Conservation (phyloP, 2,797 vertebrate genomes). For the Melanogrammus aeglefinus region DNA sequence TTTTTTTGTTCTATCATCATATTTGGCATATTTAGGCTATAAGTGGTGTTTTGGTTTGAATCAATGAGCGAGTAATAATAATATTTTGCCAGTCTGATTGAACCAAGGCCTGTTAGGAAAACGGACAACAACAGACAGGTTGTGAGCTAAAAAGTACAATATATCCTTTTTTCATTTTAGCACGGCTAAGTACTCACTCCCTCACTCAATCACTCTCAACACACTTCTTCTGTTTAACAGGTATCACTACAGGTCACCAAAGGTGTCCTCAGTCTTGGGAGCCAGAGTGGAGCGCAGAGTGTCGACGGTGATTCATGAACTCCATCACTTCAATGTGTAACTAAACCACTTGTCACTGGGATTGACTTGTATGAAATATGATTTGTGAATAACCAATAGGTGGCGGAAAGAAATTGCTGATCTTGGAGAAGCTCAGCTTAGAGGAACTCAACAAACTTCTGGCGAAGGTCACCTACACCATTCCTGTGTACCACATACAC, state of each 20-base stretch:
- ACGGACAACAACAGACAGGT: too few relatives aligned
- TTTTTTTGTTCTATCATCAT: too few relatives aligned
- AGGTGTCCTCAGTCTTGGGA: slow-evolving; percentile 63
- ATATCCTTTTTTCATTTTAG: too few relatives aligned
- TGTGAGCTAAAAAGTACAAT: too few relatives aligned
- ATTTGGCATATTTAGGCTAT: too few relatives aligned
- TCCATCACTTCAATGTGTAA: slow-evolving; percentile 1
- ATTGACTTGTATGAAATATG: background rate
- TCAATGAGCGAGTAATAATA: too few relatives aligned
- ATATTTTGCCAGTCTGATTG: too few relatives aligned
- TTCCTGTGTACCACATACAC: slow-evolving; percentile 60
- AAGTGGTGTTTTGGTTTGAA: too few relatives aligned
- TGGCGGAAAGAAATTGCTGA: slow-evolving; percentile 47
- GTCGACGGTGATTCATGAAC: slow-evolving; percentile 40
- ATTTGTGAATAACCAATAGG: slow-evolving; percentile 33
- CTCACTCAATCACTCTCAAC: background rate
- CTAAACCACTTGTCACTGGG: too few relatives aligned
- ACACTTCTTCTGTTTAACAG: slow-evolving; percentile 35
- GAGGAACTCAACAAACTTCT: slow-evolving; percentile 64
- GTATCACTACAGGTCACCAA: slow-evolving; percentile 63
- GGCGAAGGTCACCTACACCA: slow-evolving; percentile 68
- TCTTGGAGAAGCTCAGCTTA: slow-evolving; percentile 49
- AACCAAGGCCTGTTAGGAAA: too few relatives aligned
- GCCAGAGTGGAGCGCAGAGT: slow-evolving; percentile 24
- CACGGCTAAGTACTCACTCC: background rate